phyloP scores from a whole-genome alignment of 2,888 invertebrate genomes.

The Drosophila paramelanica region DNA sequence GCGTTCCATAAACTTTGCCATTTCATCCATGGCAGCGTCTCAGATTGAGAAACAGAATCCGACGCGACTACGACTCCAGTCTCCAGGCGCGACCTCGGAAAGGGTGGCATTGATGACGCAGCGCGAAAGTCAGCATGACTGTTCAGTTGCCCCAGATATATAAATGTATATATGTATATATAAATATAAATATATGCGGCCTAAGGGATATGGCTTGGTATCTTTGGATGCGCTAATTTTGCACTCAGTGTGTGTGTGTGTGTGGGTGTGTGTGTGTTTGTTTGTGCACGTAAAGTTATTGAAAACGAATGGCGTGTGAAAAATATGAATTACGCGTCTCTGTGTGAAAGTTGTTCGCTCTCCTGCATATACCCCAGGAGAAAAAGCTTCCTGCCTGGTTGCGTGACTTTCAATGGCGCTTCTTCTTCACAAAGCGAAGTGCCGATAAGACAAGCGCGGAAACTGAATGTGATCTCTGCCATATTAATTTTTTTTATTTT shows the following conservation, averaged over 20 bases:
- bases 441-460: conserved; percentile 38
- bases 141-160: conserved; percentile 41
- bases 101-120: conserved; percentile 50
- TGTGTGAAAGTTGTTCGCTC: conserved; percentile 35
- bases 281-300: conserved; percentile 57
- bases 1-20: conserved; percentile 71
- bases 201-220: conserved; percentile 49
- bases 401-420: conserved; percentile 45
- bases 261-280: neutral
- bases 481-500: conserved; percentile 17
- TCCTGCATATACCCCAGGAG: neutral
- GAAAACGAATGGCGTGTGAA: conserved; percentile 81
- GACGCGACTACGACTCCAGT: neutral
- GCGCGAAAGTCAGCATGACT: conserved; percentile 72
- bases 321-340: conserved; percentile 64
- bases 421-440: conserved; percentile 15
- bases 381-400: conserved; percentile 20
- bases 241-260: conserved; percentile 14
- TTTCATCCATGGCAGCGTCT: conserved; percentile 49
- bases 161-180: neutral
- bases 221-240: conserved; percentile 68
- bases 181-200: conserved; percentile 4
- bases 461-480: conserved; percentile 23
- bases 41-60: conserved; percentile 3
- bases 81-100: neutral